Evolutionary conservation across 2,888 invertebrate species (phyloP).

Genomic region (Stictocephala bisonia): DNA sequence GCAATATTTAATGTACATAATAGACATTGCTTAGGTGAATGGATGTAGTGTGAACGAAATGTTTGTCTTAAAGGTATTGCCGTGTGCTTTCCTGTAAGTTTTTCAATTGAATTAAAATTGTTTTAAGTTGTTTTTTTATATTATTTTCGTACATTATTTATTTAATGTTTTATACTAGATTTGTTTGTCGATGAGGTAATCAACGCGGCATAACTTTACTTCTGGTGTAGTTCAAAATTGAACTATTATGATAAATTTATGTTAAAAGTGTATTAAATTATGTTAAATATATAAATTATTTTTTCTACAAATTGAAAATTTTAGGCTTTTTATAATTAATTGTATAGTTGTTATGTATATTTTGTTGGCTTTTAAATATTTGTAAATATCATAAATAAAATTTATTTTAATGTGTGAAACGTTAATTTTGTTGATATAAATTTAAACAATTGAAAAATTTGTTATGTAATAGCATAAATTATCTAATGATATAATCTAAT

Average conservation of each 20-base stretch:
- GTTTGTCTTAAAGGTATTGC: slow-evolving; percentile 15
- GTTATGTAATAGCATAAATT: too few species aligned
- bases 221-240: too few species aligned
- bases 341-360: slow-evolving; percentile 42
- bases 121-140: not conserved
- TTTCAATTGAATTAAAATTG: not conserved
- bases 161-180: slow-evolving; percentile 1
- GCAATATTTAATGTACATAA: slow-evolving; percentile 38
- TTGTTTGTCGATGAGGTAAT: too few species aligned
- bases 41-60: slow-evolving; percentile 26
- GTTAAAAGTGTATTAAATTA: too few species aligned
- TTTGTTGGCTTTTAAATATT: slow-evolving; percentile 30
- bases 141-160: slow-evolving; percentile 16
- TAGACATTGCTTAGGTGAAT: slow-evolving; percentile 37
- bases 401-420: slow-evolving; percentile 22
- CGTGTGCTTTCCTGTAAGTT: slow-evolving; percentile 6
- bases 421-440: slow-evolving; percentile 26
- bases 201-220: too few species aligned
- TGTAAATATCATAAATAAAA: slow-evolving; percentile 20
- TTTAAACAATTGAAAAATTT: slow-evolving; percentile 15
- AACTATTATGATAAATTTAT: too few species aligned
- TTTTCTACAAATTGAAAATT: slow-evolving; percentile 2
- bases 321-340: not conserved
- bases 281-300: too few species aligned
- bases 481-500: too few species aligned